Evolutionary conservation across 2,797 vertebrate genomes (phyloP).

Genomic region (Austrolebias charrua): DNA sequence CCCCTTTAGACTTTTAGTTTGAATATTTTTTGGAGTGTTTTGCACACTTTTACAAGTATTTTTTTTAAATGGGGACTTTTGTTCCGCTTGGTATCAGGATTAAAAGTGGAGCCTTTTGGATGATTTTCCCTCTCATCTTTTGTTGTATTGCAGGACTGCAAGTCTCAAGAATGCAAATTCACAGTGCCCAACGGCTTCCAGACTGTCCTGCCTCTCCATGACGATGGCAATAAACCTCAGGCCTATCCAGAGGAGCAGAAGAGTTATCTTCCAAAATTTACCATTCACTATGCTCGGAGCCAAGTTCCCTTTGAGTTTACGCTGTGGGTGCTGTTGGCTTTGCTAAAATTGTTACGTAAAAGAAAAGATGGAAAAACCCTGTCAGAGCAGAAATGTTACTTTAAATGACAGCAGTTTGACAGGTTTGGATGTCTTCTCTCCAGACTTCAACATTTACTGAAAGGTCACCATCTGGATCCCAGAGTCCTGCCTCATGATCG

Average conservation of each 20-base stretch:
- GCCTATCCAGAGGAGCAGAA: constrained; percentile 65
- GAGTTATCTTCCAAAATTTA: constrained; percentile 81
- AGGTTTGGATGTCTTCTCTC: neutral
- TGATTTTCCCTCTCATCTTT: constrained; percentile 38
- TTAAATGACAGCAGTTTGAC: neutral
- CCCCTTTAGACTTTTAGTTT: neutral
- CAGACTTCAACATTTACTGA: constrained; percentile 95
- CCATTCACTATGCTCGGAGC: constrained; percentile 85
- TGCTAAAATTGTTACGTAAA: constrained; percentile 86
- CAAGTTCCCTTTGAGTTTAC: constrained; percentile 89
- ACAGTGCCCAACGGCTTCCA: accelerated
- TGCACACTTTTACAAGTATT: neutral
- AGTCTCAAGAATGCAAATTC: constrained; percentile 28
- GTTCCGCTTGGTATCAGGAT: neutral
- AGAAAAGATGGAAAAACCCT: neutral
- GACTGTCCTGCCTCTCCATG: constrained; percentile 1
- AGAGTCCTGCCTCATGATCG: constrained; percentile 93
- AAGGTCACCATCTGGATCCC: constrained; percentile 92
- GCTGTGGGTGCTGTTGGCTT: constrained; percentile 86
- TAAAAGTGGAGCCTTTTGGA: neutral
- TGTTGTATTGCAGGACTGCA: constrained; percentile 33
- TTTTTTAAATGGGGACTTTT: constrained; percentile 24
- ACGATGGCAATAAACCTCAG: constrained; percentile 35
- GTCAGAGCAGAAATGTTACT: neutral
- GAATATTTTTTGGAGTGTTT: neutral